A percentile compares a stretch with the other conserved stretches of the same genome.
Evolutionary conservation across 1,140 invertebrate species (phyloP).

Genomic region (Luehdorfia chinensis): DNA sequence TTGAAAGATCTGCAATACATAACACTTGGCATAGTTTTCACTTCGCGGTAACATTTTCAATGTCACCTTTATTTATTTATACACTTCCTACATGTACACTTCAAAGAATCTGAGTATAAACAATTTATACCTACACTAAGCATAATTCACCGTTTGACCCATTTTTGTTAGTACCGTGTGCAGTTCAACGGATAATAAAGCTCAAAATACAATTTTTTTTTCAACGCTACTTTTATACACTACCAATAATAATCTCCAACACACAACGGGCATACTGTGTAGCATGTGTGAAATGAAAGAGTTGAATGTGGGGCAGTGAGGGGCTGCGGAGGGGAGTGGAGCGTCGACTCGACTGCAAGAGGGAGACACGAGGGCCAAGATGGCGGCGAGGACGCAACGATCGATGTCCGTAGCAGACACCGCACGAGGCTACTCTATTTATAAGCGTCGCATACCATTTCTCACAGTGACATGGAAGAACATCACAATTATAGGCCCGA

Average conservation of each 20-base stretch:
- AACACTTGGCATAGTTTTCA: conserved; percentile 54
- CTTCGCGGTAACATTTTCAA: conserved; percentile 59
- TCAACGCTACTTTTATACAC: conserved; percentile 17
- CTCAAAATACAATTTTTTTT: conserved; percentile 21
- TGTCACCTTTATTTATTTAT: conserved; percentile 63
- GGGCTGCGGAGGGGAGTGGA: conserved; percentile 48
- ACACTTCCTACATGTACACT: conserved; percentile 35
- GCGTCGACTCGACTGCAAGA: conserved; percentile 47
- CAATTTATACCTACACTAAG: conserved; percentile 7
- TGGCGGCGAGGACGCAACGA: conserved; percentile 71
- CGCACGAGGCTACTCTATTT: conserved; percentile 69
- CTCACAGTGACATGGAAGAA: conserved; percentile 41
- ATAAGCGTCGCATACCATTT: conserved; percentile 64
- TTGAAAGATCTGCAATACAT: conserved; percentile 5
- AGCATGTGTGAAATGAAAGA: conserved; percentile 59
- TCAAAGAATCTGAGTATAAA: conserved; percentile 5
- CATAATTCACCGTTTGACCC: conserved; percentile 16
- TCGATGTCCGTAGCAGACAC: conserved; percentile 71
- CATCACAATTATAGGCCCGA: conserved; percentile 18
- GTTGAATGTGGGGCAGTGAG: conserved; percentile 71
- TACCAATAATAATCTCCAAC: conserved; percentile 22
- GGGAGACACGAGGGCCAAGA: conserved; percentile 70
- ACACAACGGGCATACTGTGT: conserved; percentile 36
- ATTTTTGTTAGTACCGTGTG: conserved; percentile 14
- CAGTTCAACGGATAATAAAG: conserved; percentile 10